Conservation (phyloP, 2,113 vertebrate genomes). For the Caracal caracal region DNA sequence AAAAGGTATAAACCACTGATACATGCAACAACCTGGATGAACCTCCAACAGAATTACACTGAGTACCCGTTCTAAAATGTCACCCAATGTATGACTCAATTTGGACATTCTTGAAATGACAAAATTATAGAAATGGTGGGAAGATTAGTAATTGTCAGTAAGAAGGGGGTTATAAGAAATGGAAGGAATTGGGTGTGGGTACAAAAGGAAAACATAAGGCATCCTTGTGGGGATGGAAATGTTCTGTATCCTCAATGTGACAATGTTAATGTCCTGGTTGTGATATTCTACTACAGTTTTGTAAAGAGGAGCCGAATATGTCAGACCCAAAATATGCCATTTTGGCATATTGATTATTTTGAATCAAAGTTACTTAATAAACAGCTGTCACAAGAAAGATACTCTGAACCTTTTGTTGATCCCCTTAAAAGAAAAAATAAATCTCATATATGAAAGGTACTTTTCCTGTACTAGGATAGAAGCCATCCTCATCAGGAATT, state of each 20-base stretch:
- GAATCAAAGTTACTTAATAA: not conserved
- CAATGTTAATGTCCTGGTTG: not conserved
- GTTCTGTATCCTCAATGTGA: not conserved
- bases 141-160: not conserved
- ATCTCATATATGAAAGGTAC: not conserved
- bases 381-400: not conserved
- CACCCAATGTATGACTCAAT: too few relatives aligned
- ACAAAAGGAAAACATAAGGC: not conserved
- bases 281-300: not conserved
- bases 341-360: not conserved
- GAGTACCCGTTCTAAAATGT: not conserved
- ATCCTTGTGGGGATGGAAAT: not conserved
- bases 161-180: not conserved
- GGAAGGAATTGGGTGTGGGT: not conserved
- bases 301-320: not conserved
- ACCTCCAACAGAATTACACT: not conserved
- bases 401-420: not conserved
- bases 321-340: not conserved
- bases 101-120: not conserved
- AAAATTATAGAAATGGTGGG: not conserved
- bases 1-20: not conserved
- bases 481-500: not conserved
- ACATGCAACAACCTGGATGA: not conserved
- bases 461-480: not conserved
- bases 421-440: not conserved